Conservation (phyloP, 2,113 vertebrate genomes). For the Pelusios castaneus region DNA sequence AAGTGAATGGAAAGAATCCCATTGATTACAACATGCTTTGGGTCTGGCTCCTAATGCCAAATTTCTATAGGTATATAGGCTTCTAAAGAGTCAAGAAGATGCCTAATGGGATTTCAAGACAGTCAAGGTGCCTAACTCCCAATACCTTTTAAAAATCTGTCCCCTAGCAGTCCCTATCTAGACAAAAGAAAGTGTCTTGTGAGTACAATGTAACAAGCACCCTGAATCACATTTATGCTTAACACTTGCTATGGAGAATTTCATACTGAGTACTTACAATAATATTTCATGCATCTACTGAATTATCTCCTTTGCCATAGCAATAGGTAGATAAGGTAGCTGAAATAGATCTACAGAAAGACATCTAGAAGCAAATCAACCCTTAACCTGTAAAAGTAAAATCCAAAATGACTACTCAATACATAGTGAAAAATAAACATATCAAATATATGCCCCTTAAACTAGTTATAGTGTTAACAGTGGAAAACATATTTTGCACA, state of each 20-base stretch:
- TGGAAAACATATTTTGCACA: neutral
- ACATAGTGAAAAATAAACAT: neutral
- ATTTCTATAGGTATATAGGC: neutral
- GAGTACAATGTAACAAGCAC: neutral
- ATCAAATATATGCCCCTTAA: neutral
- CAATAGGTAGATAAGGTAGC: neutral
- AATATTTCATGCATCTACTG: neutral
- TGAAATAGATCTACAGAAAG: neutral
- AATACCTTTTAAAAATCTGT: neutral
- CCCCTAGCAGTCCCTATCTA: neutral
- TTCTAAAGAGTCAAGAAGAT: neutral
- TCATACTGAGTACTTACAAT: rapidly evolving
- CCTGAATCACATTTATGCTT: neutral
- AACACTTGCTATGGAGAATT: neutral
- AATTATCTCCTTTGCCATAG: neutral
- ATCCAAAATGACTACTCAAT: neutral
- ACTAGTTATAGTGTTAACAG: neutral
- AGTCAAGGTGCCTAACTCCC: neutral
- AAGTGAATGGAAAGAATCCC: neutral
- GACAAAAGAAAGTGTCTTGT: neutral
- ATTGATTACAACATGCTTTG: neutral
- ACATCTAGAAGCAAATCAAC: neutral
- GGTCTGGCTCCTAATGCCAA: neutral
- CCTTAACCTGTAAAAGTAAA: neutral
- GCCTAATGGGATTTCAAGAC: neutral